phyloP scores from a whole-genome alignment of 2,113 vertebrate species.

The Canis aureus region DNA sequence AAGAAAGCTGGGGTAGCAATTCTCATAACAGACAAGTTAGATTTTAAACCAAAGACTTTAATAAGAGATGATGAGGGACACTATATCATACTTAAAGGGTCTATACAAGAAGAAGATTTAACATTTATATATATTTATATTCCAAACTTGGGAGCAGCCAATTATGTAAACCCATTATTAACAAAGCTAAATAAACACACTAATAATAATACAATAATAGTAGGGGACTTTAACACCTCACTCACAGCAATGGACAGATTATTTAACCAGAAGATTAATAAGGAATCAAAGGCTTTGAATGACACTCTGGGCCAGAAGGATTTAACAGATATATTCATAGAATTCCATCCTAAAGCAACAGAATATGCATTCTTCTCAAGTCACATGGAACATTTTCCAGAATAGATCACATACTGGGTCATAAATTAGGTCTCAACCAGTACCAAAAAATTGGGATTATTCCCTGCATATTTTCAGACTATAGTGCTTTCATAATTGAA shows the following conservation, averaged over 20 bases:
- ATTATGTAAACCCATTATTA: background rate
- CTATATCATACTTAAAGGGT: background rate
- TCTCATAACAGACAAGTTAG: background rate
- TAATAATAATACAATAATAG: background rate
- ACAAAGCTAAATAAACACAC: background rate
- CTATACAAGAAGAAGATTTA: background rate
- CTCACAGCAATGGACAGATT: background rate
- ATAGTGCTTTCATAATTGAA: no score
- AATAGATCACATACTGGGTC: background rate
- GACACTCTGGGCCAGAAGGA: background rate
- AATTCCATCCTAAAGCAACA: background rate
- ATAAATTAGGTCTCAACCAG: background rate
- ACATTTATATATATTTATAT: background rate
- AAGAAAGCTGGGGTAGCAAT: background rate
- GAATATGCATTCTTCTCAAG: background rate
- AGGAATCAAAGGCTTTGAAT: background rate
- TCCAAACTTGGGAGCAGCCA: background rate
- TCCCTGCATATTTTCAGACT: no score
- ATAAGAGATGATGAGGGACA: background rate
- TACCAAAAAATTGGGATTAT: background rate
- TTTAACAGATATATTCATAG: background rate
- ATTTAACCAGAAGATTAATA: background rate
- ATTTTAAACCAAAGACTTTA: background rate
- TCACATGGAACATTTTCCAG: background rate
- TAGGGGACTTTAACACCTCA: background rate